Percentiles rank a stretch among this genome's conserved stretches.
These are phyloP conservation scores for Procavia capensis DNA, from an alignment of 2,113 vertebrate genomes.

Conservation along the genomic window DNA sequence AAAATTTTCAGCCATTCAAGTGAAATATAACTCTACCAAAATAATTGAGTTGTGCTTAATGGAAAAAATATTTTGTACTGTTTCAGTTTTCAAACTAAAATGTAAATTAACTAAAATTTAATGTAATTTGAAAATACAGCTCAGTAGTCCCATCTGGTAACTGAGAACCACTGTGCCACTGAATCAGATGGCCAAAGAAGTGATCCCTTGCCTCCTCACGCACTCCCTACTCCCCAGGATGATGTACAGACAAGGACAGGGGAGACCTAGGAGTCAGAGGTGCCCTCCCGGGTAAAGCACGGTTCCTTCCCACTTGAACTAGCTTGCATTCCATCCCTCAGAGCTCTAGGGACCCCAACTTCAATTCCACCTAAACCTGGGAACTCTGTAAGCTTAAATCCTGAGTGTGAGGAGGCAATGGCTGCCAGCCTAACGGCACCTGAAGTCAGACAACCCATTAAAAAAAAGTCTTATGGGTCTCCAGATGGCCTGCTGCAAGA, in stretches of 20 bases:
- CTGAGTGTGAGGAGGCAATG: slow-evolving; percentile 57
- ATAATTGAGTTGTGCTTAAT: not conserved
- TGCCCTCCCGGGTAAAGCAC: not conserved
- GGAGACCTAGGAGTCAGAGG: slow-evolving; percentile 71
- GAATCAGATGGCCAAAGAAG: not conserved
- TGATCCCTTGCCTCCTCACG: not conserved
- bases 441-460: not conserved
- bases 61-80: slow-evolving; percentile 23
- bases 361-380: slow-evolving; percentile 73
- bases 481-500: slow-evolving; percentile 23
- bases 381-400: not conserved
- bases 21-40: slow-evolving; percentile 33
- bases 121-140: slow-evolving; percentile 20
- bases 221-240: not conserved
- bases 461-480: not conserved
- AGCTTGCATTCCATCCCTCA: not conserved
- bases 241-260: slow-evolving; percentile 23
- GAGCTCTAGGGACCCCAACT: slow-evolving; percentile 19
- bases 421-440: not conserved
- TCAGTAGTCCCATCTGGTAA: not conserved
- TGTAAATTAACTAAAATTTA: slow-evolving; percentile 41
- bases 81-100: slow-evolving; percentile 49
- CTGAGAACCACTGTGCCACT: accelerated
- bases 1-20: slow-evolving; percentile 16
- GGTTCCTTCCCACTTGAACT: not conserved